Percentiles rank a stretch among this genome's conserved stretches.
phyloP scores from a whole-genome alignment of 2,113 vertebrate genomes.

The Sinocyclocheilus grahami region DNA sequence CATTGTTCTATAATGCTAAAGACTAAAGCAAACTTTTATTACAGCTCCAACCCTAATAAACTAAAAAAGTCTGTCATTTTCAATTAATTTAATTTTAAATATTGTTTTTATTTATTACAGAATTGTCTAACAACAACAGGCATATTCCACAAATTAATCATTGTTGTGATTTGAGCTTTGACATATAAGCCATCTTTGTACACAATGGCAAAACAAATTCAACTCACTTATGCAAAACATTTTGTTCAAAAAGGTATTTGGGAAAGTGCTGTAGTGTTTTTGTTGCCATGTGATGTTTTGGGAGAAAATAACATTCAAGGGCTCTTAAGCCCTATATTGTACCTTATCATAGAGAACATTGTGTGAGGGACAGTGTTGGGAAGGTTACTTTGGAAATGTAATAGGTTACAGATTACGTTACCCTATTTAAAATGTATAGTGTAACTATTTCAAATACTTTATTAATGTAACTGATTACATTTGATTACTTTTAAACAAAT shows the following conservation, averaged over 20 bases:
- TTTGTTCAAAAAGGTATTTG: not conserved
- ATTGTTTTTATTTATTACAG: not conserved
- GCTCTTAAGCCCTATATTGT: no score
- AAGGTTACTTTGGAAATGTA: no score
- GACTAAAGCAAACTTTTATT: not conserved
- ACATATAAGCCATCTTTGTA: not conserved
- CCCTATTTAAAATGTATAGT: no score
- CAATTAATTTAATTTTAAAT: not conserved
- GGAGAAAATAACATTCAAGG: not conserved
- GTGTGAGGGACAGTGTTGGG: no score
- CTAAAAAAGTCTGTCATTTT: not conserved
- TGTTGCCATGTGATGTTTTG: not conserved
- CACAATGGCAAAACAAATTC: not conserved
- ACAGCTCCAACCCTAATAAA: not conserved
- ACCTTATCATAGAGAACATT: no score
- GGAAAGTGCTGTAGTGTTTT: not conserved
- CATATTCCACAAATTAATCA: not conserved
- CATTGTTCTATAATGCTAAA: conserved; percentile 13
- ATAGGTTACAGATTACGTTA: no score
- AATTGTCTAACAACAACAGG: not conserved
- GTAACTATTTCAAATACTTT: no score
- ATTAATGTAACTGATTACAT: no score
- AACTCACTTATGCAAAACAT: not conserved
- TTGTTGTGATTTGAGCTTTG: not conserved
- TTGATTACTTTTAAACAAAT: no score